Percentiles rank a stretch among this genome's conserved stretches.
Evolutionary conservation across 2,113 vertebrate genomes (phyloP).

Genomic region (Nibea albiflora): DNA sequence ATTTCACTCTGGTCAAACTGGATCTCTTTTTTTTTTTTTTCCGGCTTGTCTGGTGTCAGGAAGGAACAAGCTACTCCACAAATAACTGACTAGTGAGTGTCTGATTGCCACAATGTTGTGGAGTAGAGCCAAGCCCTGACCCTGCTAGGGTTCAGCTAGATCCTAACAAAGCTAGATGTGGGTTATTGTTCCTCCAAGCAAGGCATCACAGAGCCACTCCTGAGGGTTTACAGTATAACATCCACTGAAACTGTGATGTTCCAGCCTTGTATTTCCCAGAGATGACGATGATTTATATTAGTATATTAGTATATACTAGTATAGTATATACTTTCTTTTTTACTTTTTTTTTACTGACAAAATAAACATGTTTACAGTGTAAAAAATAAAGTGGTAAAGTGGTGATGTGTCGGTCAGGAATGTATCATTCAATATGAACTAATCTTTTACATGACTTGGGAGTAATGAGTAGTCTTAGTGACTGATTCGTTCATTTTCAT

Average conservation of each 20-base stretch:
- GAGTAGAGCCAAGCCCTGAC: background rate
- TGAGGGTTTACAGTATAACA: background rate
- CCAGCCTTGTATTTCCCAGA: background rate
- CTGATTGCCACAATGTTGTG: background rate
- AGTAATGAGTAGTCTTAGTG: no score
- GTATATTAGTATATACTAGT: no score
- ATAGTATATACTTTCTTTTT: no score
- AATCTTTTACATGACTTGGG: no score
- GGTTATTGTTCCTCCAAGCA: background rate
- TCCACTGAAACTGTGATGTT: background rate
- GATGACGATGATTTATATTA: background rate
- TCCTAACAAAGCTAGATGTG: background rate
- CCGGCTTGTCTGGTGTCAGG: background rate
- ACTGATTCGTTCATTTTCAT: no score
- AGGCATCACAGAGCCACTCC: background rate
- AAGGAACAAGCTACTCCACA: background rate
- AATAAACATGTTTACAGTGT: no score
- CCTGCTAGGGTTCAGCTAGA: background rate
- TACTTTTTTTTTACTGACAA: no score
- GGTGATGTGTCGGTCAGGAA: no score
- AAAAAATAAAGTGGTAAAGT: no score
- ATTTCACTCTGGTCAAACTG: background rate
- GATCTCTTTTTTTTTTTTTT: background rate
- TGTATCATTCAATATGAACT: no score
- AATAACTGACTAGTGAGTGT: slow-evolving; percentile 1